Conservation (phyloP, 2,888 invertebrate genomes). For the Philopedon plagiatum region DNA sequence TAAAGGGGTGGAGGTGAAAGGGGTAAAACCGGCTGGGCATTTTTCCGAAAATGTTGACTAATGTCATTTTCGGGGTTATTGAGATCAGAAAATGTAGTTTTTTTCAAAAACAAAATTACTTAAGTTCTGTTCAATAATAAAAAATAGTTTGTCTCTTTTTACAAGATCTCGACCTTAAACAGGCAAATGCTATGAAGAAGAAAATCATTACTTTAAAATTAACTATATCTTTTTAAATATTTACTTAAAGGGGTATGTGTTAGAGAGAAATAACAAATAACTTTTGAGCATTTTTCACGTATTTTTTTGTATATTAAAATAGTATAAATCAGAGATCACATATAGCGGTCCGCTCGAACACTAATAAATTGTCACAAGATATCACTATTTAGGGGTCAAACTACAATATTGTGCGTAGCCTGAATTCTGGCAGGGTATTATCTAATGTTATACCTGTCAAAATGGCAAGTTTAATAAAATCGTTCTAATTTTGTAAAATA, state of each 20-base stretch:
- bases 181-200: too few relatives aligned
- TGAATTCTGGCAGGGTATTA: constrained; percentile 60
- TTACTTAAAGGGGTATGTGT: constrained; percentile 38
- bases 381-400: constrained; percentile 66
- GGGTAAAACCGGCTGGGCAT: too few relatives aligned
- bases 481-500: constrained; percentile 2
- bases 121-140: too few relatives aligned
- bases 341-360: constrained; percentile 68
- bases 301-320: constrained; percentile 56
- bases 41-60: too few relatives aligned
- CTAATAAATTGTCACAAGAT: constrained; percentile 69
- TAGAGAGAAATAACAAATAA: constrained; percentile 43
- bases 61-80: too few relatives aligned
- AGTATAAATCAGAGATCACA: constrained; percentile 67
- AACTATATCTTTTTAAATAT: too few relatives aligned
- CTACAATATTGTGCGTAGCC: constrained; percentile 67
- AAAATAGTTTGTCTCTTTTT: too few relatives aligned
- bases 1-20: too few relatives aligned
- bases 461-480: constrained; percentile 7
- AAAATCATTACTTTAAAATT: too few relatives aligned
- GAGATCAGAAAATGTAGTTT: too few relatives aligned
- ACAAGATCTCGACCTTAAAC: too few relatives aligned
- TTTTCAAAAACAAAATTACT: too few relatives aligned
- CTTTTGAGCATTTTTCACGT: constrained; percentile 52
- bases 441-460: constrained; percentile 37